phyloP scores from a whole-genome alignment of 2,888 invertebrate genomes.

The Drosophila aldrichi region DNA sequence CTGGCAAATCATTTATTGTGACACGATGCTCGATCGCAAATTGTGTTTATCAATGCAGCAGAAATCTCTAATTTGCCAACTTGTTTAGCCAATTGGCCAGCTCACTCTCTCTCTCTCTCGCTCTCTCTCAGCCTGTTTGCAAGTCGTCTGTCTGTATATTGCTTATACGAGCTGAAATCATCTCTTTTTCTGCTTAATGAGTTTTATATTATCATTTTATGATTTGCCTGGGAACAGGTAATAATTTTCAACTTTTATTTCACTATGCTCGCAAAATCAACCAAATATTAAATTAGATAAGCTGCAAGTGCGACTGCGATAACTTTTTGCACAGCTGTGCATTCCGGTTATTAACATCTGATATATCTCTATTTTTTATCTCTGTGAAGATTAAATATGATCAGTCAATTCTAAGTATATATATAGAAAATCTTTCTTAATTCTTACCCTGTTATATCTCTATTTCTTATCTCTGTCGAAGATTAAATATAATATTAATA shows the following conservation, averaged over 20 bases:
- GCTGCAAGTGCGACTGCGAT: not conserved
- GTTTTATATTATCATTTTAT: constrained; percentile 41
- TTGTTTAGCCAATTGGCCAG: constrained; percentile 22
- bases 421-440: too few species aligned
- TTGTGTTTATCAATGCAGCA: constrained; percentile 42
- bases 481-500: too few species aligned
- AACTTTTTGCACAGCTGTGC: not conserved
- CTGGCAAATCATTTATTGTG: constrained; percentile 77
- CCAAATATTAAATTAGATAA: constrained; percentile 25
- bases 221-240: constrained; percentile 33
- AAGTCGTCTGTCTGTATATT: constrained; percentile 19
- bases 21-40: constrained; percentile 68
- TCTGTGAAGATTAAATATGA: too few species aligned
- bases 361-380: too few species aligned
- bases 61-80: constrained; percentile 29
- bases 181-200: constrained; percentile 13
- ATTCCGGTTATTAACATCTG: too few species aligned
- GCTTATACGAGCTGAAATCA: constrained; percentile 20
- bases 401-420: not conserved
- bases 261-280: constrained; percentile 7
- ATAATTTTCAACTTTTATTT: constrained; percentile 15
- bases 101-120: not conserved
- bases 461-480: too few species aligned
- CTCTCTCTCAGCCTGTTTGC: constrained; percentile 18
- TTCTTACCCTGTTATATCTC: too few species aligned